phyloP scores from a whole-genome alignment of 2,113 vertebrate species.

The Diadophis punctatus region DNA sequence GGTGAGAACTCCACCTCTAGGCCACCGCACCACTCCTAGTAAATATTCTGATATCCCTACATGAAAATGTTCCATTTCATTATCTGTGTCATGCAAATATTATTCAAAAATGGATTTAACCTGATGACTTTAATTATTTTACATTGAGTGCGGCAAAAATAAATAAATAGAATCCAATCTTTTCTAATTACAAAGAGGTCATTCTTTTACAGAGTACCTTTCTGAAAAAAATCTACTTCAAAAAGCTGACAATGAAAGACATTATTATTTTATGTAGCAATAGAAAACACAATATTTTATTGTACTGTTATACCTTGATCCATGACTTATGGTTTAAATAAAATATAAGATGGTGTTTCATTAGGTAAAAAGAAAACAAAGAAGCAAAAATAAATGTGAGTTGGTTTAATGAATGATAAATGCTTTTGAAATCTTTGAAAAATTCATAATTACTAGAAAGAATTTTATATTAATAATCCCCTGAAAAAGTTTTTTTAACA shows the following conservation, averaged over 20 bases:
- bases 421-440: background rate
- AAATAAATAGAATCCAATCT: background rate
- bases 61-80: background rate
- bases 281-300: background rate
- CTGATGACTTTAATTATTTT: conserved; percentile 1
- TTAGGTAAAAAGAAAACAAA: background rate
- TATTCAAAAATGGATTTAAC: conserved; percentile 1
- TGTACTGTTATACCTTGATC: background rate
- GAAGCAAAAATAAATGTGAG: background rate
- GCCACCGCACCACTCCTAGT: background rate
- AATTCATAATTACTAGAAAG: background rate
- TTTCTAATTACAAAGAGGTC: background rate
- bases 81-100: background rate
- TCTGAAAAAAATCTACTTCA: background rate
- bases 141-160: background rate
- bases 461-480: background rate
- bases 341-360: background rate
- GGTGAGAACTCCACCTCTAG: too few relatives aligned
- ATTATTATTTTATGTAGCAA: background rate
- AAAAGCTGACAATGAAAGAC: background rate
- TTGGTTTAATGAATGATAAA: background rate
- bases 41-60: background rate
- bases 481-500: background rate
- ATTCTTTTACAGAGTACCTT: background rate
- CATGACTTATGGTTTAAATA: background rate